These are phyloP conservation scores for Polia nebulosa DNA, from an alignment of 2,888 invertebrate species.

Conservation along the genomic window DNA sequence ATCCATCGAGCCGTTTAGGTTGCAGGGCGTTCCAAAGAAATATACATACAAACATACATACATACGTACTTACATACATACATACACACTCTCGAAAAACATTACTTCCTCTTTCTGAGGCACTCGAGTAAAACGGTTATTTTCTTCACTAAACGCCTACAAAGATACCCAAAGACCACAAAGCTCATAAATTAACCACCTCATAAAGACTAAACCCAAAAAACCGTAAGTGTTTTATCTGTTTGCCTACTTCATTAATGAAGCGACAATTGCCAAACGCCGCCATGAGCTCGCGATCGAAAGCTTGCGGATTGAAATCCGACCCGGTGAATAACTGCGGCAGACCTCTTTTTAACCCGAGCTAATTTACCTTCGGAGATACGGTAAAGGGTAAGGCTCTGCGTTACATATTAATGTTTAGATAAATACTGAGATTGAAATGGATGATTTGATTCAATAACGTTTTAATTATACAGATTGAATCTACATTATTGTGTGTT, in stretches of 20 bases:
- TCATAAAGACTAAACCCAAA: not conserved
- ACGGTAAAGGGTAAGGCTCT: slow-evolving; percentile 17
- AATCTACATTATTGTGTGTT: not conserved
- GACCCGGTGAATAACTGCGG: slow-evolving; percentile 55
- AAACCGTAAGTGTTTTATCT: slow-evolving; percentile 28
- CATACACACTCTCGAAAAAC: too few species aligned
- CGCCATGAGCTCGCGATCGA: slow-evolving; percentile 45
- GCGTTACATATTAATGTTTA: slow-evolving; percentile 43
- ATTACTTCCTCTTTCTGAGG: too few species aligned
- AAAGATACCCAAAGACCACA: not conserved
- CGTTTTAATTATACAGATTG: not conserved
- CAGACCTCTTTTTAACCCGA: slow-evolving; percentile 56
- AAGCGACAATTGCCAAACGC: slow-evolving; percentile 52
- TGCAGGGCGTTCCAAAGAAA: too few species aligned
- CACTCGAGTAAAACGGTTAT: too few species aligned
- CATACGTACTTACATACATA: too few species aligned
- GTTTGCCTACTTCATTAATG: slow-evolving; percentile 29
- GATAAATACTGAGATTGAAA: slow-evolving; percentile 21
- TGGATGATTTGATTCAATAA: not conserved
- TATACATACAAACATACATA: too few species aligned
- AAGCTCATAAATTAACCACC: not conserved
- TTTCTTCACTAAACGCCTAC: not conserved
- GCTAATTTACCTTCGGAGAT: slow-evolving; percentile 54
- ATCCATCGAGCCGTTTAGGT: too few species aligned
- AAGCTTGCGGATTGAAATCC: slow-evolving; percentile 57